Conservation (phyloP, 1,140 invertebrate genomes). For the Meloidogyne chitwoodi region DNA sequence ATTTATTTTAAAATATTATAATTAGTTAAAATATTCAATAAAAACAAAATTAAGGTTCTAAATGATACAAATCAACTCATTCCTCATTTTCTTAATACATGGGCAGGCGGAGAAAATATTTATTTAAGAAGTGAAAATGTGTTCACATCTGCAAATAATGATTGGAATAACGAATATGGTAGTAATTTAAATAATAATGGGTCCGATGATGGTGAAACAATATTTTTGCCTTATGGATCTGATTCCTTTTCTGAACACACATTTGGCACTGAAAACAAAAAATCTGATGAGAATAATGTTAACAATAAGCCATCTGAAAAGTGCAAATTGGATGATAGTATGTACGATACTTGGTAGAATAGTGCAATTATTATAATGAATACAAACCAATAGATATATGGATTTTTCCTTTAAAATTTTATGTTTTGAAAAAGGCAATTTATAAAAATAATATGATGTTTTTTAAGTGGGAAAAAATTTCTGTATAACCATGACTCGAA, state of each 20-base stretch:
- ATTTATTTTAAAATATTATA: neutral
- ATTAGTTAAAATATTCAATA: neutral
- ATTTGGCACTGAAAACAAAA: neutral
- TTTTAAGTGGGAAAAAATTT: too few species aligned
- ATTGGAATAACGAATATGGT: neutral
- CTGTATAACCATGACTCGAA: too few species aligned
- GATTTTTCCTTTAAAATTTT: neutral
- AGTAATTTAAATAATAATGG: neutral
- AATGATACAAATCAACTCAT: neutral
- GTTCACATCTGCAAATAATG: neutral
- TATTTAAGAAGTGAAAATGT: neutral
- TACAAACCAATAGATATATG: neutral
- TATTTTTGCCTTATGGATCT: neutral
- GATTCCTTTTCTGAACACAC: neutral
- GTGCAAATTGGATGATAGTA: neutral
- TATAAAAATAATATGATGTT: too few species aligned
- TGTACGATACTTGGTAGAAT: neutral
- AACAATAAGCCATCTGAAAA: too few species aligned
- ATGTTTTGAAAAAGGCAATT: neutral
- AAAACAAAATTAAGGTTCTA: neutral
- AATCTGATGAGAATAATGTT: neutral
- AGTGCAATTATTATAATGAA: neutral
- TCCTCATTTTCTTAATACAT: neutral
- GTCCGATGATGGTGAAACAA: neutral
- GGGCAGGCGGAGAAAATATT: neutral